Evolutionary conservation across 2,113 vertebrate genomes (phyloP), one percentile per base, ranked within the genome.

Genomic region (Mesembrinibis cayennensis): DNA sequence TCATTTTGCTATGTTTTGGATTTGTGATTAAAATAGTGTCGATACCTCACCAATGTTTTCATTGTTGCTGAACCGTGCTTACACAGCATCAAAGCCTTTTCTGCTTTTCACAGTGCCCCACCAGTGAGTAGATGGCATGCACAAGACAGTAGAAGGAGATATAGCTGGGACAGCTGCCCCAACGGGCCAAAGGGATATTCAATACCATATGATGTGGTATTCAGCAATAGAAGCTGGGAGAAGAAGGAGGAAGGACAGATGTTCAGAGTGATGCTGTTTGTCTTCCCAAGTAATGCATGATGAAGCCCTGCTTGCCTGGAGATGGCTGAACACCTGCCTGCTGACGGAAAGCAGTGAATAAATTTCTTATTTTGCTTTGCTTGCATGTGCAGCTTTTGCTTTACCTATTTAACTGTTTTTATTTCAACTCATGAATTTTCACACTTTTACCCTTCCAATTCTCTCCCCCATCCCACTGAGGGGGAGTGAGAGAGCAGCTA

Each of bases 91-190:
- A n/a, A 65, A 16, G 29, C 1, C 29, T 79, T 49, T 67, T 49
- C 53, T 79, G 34, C 9, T 27, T 16, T 40, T 78, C 65, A 27
- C 9, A 16, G n/a, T 11, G 13, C 10, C 13, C 30, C 44, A 34
- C 10, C 27, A 59, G 23, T 0, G 0, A 62, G 12, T 2, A 77
- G 13, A 5, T 1, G 6, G 58, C 9, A 25, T 3, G 2, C 16
- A 50, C 5, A 13, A 66, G 40, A 4, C 16, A 11, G 0, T n/a
- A 10, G n/a, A 16, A 62, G n/a, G 26, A 10, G 30, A 47, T 12
- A 36, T 3, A n/a, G 4, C 5, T 5, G 5, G 17, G 9, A 47
- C 6, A 72, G 17, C 5, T 53, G 38, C 30, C 7, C 15, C 19
- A n/a, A 5, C 7, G 34, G 45, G 2, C 42, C 11, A 9, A n/a